phyloP scores from a whole-genome alignment of 92 coral and sea anemone species.

The Diadumene lineata region DNA sequence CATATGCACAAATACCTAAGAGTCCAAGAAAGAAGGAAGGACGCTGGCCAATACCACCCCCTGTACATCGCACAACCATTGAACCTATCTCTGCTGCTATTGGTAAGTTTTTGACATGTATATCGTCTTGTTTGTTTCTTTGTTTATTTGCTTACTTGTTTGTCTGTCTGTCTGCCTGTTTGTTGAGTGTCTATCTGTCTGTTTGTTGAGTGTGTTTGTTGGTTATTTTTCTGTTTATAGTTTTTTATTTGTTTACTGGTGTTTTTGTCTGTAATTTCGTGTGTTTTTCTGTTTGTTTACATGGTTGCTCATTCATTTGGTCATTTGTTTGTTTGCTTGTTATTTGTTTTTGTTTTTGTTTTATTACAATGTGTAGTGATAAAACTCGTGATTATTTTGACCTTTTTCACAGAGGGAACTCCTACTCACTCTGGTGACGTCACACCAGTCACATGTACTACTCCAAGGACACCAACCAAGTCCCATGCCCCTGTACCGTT shows the following conservation, averaged over 20 bases:
- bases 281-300: not conserved
- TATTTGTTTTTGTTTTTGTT: not conserved
- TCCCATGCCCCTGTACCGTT: constrained; percentile 26
- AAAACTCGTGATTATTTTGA: too few relatives aligned
- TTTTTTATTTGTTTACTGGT: not conserved
- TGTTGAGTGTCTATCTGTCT: not conserved
- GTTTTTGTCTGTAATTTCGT: not conserved
- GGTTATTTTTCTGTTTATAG: not conserved
- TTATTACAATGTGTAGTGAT: too few relatives aligned
- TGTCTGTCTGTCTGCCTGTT: not conserved
- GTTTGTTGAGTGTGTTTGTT: not conserved
- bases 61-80: constrained; percentile 76
- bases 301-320: not conserved
- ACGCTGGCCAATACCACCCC: constrained; percentile 93
- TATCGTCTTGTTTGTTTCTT: not conserved
- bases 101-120: constrained; percentile 4
- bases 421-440: constrained; percentile 50
- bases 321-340: not conserved
- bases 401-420: constrained; percentile 64
- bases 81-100: constrained; percentile 27
- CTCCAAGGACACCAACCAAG: constrained; percentile 45
- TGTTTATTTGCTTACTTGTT: not conserved
- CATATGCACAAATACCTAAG: constrained; percentile 48
- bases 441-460: constrained; percentile 33
- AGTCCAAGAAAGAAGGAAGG: constrained; percentile 66